Evolutionary conservation across 53 echinoderm and acorn worm species (phyloP).

Genomic region (Hippasteria phrygiana): DNA sequence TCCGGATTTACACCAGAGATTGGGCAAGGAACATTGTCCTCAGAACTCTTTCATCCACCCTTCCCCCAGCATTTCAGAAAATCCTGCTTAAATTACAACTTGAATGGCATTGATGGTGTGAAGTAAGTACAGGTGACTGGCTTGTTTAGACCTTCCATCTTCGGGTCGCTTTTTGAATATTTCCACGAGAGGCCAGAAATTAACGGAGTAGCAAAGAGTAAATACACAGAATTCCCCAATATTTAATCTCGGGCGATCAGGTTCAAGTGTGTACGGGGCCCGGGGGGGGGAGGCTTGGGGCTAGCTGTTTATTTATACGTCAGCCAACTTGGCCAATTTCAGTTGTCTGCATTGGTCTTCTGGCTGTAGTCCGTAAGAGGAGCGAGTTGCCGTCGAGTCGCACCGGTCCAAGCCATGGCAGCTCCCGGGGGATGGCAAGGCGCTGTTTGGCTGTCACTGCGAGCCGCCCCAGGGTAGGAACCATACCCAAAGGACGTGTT

Average conservation of each 20-base stretch:
- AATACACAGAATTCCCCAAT: slow-evolving; percentile 44
- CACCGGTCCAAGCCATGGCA: slow-evolving; percentile 14
- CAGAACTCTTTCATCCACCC: too few species aligned
- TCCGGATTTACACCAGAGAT: too few species aligned
- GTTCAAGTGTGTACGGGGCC: slow-evolving; percentile 40
- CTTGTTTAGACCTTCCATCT: slow-evolving; percentile 31
- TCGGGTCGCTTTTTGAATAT: not conserved
- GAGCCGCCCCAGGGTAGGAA: slow-evolving; percentile 32
- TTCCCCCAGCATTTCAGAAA: too few species aligned
- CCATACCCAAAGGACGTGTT: slow-evolving; percentile 37
- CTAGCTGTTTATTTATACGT: slow-evolving; percentile 50
- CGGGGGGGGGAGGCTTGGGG: not conserved
- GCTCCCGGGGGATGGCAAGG: slow-evolving; percentile 44
- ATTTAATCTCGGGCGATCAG: slow-evolving; percentile 47
- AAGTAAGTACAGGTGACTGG: not conserved
- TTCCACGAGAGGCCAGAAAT: slow-evolving; percentile 28
- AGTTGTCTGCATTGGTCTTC: not conserved
- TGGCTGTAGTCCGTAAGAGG: not conserved
- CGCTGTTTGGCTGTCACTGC: slow-evolving; percentile 42
- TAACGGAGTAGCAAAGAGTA: slow-evolving; percentile 12
- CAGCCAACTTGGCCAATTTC: slow-evolving; percentile 27
- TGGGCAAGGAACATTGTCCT: too few species aligned
- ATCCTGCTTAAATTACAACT: too few species aligned
- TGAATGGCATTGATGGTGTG: too few species aligned
- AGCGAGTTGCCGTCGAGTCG: slow-evolving; percentile 17